Conservation (phyloP, 2,888 invertebrate genomes). For the Platycnemis pennipes region DNA sequence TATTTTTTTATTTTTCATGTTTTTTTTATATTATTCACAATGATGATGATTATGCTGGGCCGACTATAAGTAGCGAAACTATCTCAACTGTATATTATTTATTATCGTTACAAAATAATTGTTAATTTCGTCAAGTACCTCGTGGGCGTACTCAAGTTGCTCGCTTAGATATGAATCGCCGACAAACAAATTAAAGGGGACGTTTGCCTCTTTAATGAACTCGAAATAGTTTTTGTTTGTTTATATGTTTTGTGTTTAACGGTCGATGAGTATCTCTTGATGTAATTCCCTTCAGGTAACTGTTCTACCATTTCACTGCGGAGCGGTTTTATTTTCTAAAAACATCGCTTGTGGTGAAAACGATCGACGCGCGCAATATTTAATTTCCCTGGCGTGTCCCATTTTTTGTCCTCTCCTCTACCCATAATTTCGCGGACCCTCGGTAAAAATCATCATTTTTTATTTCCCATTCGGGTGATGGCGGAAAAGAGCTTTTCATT, state of each 20-base stretch:
- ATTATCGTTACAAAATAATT: too few species aligned
- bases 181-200: neutral
- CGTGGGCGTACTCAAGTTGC: too few species aligned
- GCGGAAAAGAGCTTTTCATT: conserved; percentile 10
- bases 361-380: neutral
- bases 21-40: too few species aligned
- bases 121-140: too few species aligned
- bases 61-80: too few species aligned
- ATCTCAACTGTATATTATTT: too few species aligned
- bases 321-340: neutral
- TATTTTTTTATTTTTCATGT: too few species aligned
- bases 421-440: neutral
- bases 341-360: neutral
- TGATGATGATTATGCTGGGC: too few species aligned
- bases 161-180: neutral
- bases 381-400: conserved; percentile 3
- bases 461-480: neutral
- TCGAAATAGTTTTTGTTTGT: neutral
- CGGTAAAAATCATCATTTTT: neutral
- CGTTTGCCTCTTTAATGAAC: neutral
- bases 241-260: neutral
- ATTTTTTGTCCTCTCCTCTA: conserved; percentile 5
- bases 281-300: neutral
- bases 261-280: neutral
- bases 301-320: neutral